A percentile compares a stretch with the other conserved stretches of the same genome.
phyloP scores from a whole-genome alignment of 2,888 invertebrate species.

The Drosophila helvetica region DNA sequence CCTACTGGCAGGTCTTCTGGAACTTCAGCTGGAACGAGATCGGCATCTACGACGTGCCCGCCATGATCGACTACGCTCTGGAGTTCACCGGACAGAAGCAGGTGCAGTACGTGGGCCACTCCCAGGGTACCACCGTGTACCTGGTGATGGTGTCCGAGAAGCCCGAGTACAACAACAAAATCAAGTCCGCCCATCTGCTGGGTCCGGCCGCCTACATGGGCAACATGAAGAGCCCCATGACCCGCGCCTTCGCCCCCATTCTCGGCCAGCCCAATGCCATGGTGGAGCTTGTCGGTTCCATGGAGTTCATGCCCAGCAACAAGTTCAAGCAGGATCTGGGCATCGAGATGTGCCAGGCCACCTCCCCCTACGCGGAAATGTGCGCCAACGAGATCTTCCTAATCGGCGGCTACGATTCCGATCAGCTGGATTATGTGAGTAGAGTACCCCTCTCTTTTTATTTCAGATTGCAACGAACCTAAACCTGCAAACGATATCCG shows the following conservation, averaged over 20 bases:
- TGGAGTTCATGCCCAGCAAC: conserved; percentile 76
- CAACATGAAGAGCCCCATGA: conserved; percentile 83
- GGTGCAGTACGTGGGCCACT: conserved; percentile 91
- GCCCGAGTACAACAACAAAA: conserved; percentile 63
- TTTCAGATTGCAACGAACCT: background rate
- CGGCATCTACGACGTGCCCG: conserved; percentile 93
- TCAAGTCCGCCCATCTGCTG: conserved; percentile 81
- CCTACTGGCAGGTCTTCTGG: conserved; percentile 76
- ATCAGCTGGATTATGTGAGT: conserved; percentile 84
- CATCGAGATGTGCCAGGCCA: conserved; percentile 83
- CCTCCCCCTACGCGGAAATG: conserved; percentile 80
- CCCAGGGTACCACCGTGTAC: conserved; percentile 93
- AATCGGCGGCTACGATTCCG: conserved; percentile 84
- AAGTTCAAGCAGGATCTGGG: conserved; percentile 83
- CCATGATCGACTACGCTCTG: conserved; percentile 89
- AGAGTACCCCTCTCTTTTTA: background rate
- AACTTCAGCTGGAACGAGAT: conserved; percentile 93
- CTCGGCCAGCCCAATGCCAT: conserved; percentile 75
- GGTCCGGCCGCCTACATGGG: conserved; percentile 85
- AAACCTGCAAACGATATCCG: too few relatives aligned
- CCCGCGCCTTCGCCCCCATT: conserved; percentile 70
- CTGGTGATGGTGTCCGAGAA: conserved; percentile 85
- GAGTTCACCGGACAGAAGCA: conserved; percentile 59
- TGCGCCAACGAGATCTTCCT: conserved; percentile 89
- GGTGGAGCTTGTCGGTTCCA: conserved; percentile 72